Percentiles rank a stretch among this genome's conserved stretches.
Conservation (phyloP, 2,888 invertebrate genomes). For the Zhuqinia jingwanae region DNA sequence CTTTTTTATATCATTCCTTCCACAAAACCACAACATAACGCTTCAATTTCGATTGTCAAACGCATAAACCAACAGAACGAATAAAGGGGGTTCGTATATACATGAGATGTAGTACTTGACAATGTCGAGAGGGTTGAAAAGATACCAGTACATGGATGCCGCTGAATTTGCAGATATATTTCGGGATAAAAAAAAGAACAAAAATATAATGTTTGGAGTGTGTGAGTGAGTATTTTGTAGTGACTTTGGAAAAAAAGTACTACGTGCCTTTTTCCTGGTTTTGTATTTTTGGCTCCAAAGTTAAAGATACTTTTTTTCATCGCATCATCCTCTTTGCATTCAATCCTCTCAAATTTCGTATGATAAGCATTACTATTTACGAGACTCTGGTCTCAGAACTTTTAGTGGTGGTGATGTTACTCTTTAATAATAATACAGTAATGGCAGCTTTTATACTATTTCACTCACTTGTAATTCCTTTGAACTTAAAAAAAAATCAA, state of each 20-base stretch:
- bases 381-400: not conserved
- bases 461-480: slow-evolving; percentile 61
- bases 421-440: slow-evolving; percentile 44
- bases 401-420: not conserved
- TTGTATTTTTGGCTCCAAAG: slow-evolving; percentile 28
- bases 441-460: slow-evolving; percentile 40
- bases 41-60: slow-evolving; percentile 4
- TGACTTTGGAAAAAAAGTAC: not conserved
- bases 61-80: not conserved
- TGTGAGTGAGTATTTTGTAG: not conserved
- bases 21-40: no score
- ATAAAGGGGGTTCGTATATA: not conserved
- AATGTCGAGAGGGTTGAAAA: no score
- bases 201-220: not conserved
- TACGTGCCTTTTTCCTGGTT: slow-evolving; percentile 49
- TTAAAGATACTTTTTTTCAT: not conserved
- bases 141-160: no score
- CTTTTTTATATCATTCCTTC: not conserved
- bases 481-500: slow-evolving; percentile 54
- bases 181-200: slow-evolving; percentile 28
- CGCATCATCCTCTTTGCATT: not conserved
- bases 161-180: slow-evolving; percentile 55
- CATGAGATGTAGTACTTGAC: slow-evolving; percentile 51
- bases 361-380: slow-evolving; percentile 1
- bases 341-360: no score